Conservation (phyloP, 2,797 vertebrate genomes). For the Scomberomorus guttatus region DNA sequence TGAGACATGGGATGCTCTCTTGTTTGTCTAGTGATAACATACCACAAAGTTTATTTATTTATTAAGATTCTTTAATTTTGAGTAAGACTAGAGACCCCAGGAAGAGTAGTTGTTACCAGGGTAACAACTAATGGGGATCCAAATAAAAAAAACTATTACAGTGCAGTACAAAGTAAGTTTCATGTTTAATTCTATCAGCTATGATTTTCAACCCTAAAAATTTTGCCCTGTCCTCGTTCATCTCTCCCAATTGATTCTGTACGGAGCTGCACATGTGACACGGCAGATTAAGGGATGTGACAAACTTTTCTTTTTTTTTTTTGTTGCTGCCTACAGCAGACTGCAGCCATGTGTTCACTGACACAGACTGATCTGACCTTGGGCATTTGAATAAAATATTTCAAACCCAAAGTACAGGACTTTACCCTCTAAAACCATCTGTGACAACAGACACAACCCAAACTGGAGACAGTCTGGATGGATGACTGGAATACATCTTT, state of each 20-base stretch:
- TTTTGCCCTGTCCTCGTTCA: constrained; percentile 5
- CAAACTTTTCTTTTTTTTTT: constrained; percentile 44
- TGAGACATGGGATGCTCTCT: not conserved
- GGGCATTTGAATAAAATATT: constrained; percentile 61
- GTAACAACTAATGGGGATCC: no score
- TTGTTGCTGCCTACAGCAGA: constrained; percentile 39
- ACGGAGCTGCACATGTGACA: constrained; percentile 57
- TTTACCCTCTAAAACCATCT: constrained; percentile 56
- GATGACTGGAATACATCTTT: constrained; percentile 54
- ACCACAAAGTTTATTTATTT: not conserved
- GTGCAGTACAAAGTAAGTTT: not conserved
- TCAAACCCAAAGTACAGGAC: constrained; percentile 45
- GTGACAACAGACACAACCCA: constrained; percentile 52
- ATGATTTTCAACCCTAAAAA: constrained; percentile 22
- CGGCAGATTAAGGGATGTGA: constrained; percentile 60
- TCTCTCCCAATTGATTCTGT: constrained; percentile 51
- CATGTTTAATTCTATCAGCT: constrained; percentile 8
- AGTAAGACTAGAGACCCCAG: not conserved
- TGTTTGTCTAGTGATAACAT: not conserved
- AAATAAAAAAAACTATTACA: not conserved
- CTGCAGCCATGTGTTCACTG: constrained; percentile 44
- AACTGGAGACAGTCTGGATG: constrained; percentile 40
- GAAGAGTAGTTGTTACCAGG: no score
- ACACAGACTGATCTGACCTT: constrained; percentile 54
- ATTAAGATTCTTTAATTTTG: not conserved